Evolutionary conservation across 2,888 invertebrate species (phyloP), one percentile per base, ranked within the genome.

Genomic region (Rhamnusium bicolor): DNA sequence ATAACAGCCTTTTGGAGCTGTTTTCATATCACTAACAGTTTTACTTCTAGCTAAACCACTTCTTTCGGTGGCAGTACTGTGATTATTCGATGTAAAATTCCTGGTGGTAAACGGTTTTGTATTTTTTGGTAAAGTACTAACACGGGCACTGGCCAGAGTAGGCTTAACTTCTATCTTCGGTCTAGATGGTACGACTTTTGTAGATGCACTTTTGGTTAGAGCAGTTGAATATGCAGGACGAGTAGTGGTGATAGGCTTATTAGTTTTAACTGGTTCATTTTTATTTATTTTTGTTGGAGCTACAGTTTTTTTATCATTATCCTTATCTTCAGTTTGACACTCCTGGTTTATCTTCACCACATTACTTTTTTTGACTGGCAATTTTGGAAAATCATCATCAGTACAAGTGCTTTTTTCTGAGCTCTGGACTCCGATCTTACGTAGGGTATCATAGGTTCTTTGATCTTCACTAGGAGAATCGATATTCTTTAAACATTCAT

Each of bases 141-240:
- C 69, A 5, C 65, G 61, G 0, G 24, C 63, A 2, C 18, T 40
- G 10, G 29, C 14, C 8, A 75, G 65, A n/a, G 72, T 58, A 2
- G 84, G 79, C 71, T 76, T 79, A 4, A 79, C 68, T 66, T 86
- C 85, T 16, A 82, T 78, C 79, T 84, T 85, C 2, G 84, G 79
- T 70, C 83, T 86, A 24, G 80, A 69, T 1, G 83, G 66, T 12
- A 85, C 84, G 6, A 79, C 75, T 82, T 87, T 87, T 12, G 84
- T 82, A 5, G 86, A 83, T 19, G 86, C 80, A 72, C 84, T 87
- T 79, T 87, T 86, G 0, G 90, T 88, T 40, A 90, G 79, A 10
- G 88, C 89, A 0, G 88, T 87, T 0, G 90, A 89, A 82, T 90
- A 90, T 5, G 89, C 88, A 16, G 87, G 86, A 63, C 85, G 84